Evolutionary conservation across 2,888 invertebrate species (phyloP).

Genomic region (Tortrix viridana): DNA sequence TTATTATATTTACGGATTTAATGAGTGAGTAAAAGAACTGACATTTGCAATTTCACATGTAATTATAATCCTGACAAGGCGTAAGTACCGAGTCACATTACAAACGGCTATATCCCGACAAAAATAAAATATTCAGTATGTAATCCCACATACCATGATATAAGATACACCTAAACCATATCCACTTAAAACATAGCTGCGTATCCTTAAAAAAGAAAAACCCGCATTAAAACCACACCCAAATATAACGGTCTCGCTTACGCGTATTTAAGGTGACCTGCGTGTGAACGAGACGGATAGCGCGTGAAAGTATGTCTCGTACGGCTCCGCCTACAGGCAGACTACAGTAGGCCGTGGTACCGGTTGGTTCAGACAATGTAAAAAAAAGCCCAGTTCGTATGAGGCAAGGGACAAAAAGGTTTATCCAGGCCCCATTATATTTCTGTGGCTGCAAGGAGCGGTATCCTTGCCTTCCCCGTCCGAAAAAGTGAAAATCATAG

Average conservation of each 20-base stretch:
- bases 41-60: background rate
- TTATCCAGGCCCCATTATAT: slow-evolving; percentile 65
- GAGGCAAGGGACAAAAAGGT: slow-evolving; percentile 73
- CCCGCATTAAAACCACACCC: slow-evolving; percentile 46
- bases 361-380: slow-evolving; percentile 69
- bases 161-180: slow-evolving; percentile 35
- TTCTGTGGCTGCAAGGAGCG: slow-evolving; percentile 61
- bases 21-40: too few species aligned
- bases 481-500: slow-evolving; percentile 65
- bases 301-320: slow-evolving; percentile 28
- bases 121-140: slow-evolving; percentile 30
- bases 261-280: slow-evolving; percentile 31
- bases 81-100: too few species aligned
- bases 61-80: background rate
- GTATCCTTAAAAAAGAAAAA: slow-evolving; percentile 49
- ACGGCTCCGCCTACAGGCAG: slow-evolving; percentile 63
- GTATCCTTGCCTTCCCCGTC: slow-evolving; percentile 57
- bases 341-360: slow-evolving; percentile 57
- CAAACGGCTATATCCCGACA: background rate
- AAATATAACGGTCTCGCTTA: slow-evolving; percentile 48
- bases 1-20: too few species aligned
- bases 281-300: slow-evolving; percentile 50
- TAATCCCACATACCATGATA: slow-evolving; percentile 25
- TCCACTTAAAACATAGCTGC: slow-evolving; percentile 42
- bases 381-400: slow-evolving; percentile 66